A percentile compares a stretch with the other conserved stretches of the same genome.
Conservation (phyloP, 2,888 invertebrate genomes). For the Tetramorium bicarinatum region DNA sequence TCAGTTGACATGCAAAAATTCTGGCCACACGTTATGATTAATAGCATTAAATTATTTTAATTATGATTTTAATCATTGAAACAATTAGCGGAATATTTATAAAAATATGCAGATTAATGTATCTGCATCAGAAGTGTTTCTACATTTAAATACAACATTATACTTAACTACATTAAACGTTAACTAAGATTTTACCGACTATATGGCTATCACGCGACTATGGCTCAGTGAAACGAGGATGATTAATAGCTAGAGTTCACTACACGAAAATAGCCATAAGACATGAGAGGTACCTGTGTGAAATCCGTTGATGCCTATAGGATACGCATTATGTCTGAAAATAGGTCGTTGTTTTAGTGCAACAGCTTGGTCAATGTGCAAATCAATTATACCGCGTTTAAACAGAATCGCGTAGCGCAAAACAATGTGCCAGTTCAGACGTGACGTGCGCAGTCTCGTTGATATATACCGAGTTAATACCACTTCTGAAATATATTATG, state of each 20-base stretch:
- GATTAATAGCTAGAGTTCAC: constrained; percentile 50
- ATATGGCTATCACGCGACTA: constrained; percentile 39
- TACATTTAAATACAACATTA: constrained; percentile 4
- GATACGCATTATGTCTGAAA: constrained; percentile 68
- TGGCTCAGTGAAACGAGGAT: constrained; percentile 3
- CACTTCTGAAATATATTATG: constrained; percentile 60
- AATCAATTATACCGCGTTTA: constrained; percentile 76
- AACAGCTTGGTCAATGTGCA: constrained; percentile 67
- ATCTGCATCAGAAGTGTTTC: neutral
- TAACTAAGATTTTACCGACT: constrained; percentile 29
- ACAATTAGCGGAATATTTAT: constrained; percentile 2
- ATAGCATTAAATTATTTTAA: constrained; percentile 15
- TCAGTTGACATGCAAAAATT: neutral
- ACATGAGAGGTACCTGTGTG: constrained; percentile 48
- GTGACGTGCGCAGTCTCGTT: constrained; percentile 55
- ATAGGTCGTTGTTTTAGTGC: constrained; percentile 70
- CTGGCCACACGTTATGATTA: neutral
- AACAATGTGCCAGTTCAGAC: constrained; percentile 70
- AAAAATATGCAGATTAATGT: constrained; percentile 22
- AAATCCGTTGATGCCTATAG: constrained; percentile 69
- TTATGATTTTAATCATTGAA: neutral
- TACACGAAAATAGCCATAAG: constrained; percentile 48
- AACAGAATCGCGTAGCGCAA: constrained; percentile 67
- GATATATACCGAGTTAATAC: constrained; percentile 65
- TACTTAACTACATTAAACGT: constrained; percentile 17